A percentile compares a stretch with the other conserved stretches of the same genome.
Evolutionary conservation across 1,140 invertebrate species (phyloP).

Genomic region (Penaeus vannamei): DNA sequence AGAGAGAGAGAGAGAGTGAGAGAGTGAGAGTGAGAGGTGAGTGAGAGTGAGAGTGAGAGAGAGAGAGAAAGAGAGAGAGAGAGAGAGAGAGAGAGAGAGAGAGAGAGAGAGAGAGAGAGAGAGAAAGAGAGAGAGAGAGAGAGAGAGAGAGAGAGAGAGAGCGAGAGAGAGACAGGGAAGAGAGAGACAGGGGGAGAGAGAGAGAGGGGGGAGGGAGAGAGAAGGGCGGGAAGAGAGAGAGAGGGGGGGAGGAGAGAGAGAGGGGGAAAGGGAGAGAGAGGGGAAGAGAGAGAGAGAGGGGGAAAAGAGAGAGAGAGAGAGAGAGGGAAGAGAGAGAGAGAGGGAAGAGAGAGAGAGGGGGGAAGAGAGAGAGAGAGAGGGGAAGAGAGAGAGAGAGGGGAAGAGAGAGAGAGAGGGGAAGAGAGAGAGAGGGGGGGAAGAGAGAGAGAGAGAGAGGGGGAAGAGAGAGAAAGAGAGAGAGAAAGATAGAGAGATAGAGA

Average conservation of each 20-base stretch:
- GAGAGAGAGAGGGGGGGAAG: background rate
- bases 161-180: background rate
- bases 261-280: background rate
- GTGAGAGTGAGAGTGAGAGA: background rate
- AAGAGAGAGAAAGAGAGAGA: background rate
- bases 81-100: background rate
- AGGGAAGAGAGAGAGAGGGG: background rate
- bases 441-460: background rate
- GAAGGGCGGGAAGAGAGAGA: background rate
- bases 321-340: background rate
- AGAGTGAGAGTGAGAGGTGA: background rate
- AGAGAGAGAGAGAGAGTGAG: constrained; percentile 10
- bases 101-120: background rate
- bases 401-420: background rate
- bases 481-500: too few species aligned
- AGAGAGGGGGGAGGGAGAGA: background rate
- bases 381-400: background rate
- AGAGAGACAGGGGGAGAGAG: background rate
- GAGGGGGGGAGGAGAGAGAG: background rate
- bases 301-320: too few species aligned
- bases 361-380: background rate
- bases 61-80: background rate
- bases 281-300: background rate
- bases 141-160: background rate
- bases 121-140: background rate